Evolutionary conservation across 2,797 vertebrate species (phyloP).

Genomic region (Manis javanica): DNA sequence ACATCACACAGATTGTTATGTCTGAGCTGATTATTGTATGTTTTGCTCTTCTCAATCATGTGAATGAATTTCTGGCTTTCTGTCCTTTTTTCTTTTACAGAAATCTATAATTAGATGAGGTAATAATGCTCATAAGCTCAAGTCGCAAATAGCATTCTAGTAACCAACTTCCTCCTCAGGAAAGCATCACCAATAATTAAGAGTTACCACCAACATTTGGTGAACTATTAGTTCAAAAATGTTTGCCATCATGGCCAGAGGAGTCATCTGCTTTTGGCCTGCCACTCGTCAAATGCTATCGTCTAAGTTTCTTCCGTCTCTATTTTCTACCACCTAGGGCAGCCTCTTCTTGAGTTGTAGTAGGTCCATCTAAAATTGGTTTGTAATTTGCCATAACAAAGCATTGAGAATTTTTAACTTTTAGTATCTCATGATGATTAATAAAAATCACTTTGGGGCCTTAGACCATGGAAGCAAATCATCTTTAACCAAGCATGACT

Average conservation of each 20-base stretch:
- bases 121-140: constrained; percentile 55
- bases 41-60: constrained; percentile 51
- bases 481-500: constrained; percentile 17
- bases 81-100: constrained; percentile 62
- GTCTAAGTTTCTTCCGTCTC: background rate
- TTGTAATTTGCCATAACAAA: constrained; percentile 5
- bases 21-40: background rate
- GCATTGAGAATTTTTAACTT: background rate
- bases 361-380: background rate
- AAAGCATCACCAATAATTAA: background rate
- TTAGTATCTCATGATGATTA: background rate
- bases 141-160: constrained; percentile 37
- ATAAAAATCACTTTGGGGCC: constrained; percentile 38
- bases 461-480: constrained; percentile 50
- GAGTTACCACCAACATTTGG: background rate
- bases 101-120: constrained; percentile 66
- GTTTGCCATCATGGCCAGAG: background rate
- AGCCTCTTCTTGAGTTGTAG: background rate
- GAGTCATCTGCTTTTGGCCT: background rate
- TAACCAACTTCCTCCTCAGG: constrained; percentile 19
- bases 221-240: constrained; percentile 15
- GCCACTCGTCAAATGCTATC: background rate
- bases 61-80: background rate
- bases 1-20: background rate
- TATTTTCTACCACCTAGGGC: background rate